Evolutionary conservation across 2,113 vertebrate genomes (phyloP), one percentile per base, ranked within the genome.

Genomic region (Rhizomys pruinosus): DNA sequence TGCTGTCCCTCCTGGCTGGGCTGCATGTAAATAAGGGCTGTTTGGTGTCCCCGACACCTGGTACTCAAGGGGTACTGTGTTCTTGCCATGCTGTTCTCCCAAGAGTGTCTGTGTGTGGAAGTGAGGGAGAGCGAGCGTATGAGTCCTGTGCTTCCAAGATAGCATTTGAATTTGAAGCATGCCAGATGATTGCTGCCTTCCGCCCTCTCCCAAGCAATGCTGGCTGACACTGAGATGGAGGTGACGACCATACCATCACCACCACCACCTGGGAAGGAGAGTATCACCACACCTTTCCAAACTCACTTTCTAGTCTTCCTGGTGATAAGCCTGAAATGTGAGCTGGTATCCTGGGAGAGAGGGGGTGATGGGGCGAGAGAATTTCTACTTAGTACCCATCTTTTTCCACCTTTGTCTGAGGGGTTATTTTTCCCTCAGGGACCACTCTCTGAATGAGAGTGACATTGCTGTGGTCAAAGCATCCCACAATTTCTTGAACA

Each of bases 181-280:
- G 37, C 16, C 57, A 2, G 3, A 39, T 3, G 32, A 22, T 5
- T 15, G 34, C 29, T 34, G 5, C 76, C 64, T 27, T 0, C 37
- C 2, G 32, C 19, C 78, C 55, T 47, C 37, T 47, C 0, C 34
- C 47, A 19, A 27, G 37, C 69, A 0, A 1, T 15, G 39, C 57
- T 37, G 57, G 52, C 66, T 42, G 25, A 66, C 16, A 5, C 34
- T 4, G 7, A 71, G 25, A 27, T 10, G 39, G 72, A 52, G 39
- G 17, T n/a, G 52, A 66, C 61, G 37, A 16, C 6, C 0, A 11
- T 19, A 16, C 6, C 0, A 11, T 19, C 0, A 0, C 12, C 23
- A 22, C 11, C 29, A 25, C 69, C 52, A 9, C 2, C 71, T 76
- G 23, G 90, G 69, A 76, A 19, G 59, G 69, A 57, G 6, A 16